These are phyloP conservation scores for Heptranchias perlo DNA, from an alignment of 2,113 vertebrate species.

Conservation along the genomic window DNA sequence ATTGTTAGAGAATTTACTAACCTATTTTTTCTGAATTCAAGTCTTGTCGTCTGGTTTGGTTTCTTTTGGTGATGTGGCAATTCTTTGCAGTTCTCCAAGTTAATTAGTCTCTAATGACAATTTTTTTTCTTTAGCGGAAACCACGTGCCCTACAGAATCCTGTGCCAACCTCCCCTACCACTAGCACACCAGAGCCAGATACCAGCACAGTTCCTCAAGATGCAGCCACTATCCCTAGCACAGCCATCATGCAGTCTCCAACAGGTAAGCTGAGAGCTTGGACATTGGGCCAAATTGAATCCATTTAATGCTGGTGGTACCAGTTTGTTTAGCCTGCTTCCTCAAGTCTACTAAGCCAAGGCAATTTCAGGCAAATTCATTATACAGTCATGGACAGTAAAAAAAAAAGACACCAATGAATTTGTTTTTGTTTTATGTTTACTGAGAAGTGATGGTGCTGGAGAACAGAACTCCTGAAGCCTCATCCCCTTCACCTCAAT, in stretches of 20 bases:
- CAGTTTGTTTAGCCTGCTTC: not conserved
- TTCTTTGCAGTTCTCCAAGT: not conserved
- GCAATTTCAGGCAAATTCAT: not conserved
- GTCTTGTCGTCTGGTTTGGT: not conserved
- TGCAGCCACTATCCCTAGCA: slow-evolving; percentile 90
- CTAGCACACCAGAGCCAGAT: slow-evolving; percentile 94
- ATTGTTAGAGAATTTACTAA: not conserved
- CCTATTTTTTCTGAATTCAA: not conserved
- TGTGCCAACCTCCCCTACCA: slow-evolving; percentile 89
- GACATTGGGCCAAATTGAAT: not conserved
- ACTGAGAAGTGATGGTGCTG: too few species aligned
- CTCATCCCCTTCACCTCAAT: too few species aligned
- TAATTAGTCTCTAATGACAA: not conserved
- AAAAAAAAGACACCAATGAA: too few species aligned
- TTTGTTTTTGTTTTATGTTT: too few species aligned
- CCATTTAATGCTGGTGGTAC: not conserved
- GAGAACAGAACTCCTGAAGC: too few species aligned
- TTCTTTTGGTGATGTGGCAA: not conserved
- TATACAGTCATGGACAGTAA: too few species aligned
- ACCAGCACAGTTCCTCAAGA: slow-evolving; percentile 95
- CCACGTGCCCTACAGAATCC: slow-evolving; percentile 81
- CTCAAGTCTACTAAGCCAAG: not conserved
- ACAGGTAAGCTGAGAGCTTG: slow-evolving; percentile 70
- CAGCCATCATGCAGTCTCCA: slow-evolving; percentile 85
- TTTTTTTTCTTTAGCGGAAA: slow-evolving; percentile 79